Base-by-base conservation (phyloP, 2,888 invertebrate genomes). In the Allophyes oxyacanthae region DNA sequence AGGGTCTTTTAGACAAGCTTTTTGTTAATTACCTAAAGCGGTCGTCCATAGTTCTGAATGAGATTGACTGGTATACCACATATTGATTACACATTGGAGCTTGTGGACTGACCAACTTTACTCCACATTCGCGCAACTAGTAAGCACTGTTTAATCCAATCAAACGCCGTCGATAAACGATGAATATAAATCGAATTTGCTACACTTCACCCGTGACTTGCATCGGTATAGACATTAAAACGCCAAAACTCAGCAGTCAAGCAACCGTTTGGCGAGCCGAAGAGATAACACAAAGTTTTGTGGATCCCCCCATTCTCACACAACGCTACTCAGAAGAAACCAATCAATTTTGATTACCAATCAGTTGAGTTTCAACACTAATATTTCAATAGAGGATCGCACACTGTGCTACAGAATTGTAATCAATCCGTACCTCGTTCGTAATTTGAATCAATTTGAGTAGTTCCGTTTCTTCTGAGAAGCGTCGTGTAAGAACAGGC, bases 251-350 rank as follows among this genome's bases (percentile, higher is more conserved):
- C 28, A 14, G 28, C 13, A 14, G n/a, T n/a, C 32, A 32, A 1
- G 32, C 10, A 32, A 32, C 8, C 11, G 1, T n/a, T 37, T 9
- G 2, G 20, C 20, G n/a, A 28, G 28, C 8, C 28, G 37, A 37
- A 7, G 2, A 56, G 62, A 64, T 64, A 72, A 70, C 63, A 77
- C 28, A 74, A 77, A 77, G 63, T 75, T 77, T 68, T 70, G 65
- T 61, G 52, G 64, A 38, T 28, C 52, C 20, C 20, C 20, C 2
- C 20, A 20, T 20, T 20, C 20, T 20, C 20, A 20, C 20, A 20
- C 20, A 20, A 20, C 4, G 20, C 2, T 20, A 20, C 20, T 20
- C 4, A 20, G 20, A 20, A 20, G 20, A 20, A 20, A 20, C 20
- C 4, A 20, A 20, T 20, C 20, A 20, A 20, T 4, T 20, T 4